Conservation (phyloP, 2,888 invertebrate species). For the Xylocampa areola region DNA sequence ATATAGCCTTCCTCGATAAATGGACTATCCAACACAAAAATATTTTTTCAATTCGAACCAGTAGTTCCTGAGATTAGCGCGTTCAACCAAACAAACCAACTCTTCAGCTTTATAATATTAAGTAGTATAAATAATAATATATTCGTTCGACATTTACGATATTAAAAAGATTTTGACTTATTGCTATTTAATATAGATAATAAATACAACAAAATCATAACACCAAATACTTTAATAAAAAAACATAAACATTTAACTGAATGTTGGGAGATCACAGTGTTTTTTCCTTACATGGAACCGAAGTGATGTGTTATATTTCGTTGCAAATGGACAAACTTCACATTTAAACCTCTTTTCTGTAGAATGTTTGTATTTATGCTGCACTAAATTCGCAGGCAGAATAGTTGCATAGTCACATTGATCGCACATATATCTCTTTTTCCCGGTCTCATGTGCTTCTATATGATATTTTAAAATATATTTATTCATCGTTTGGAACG, state of each 20-base stretch:
- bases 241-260: constrained; percentile 69
- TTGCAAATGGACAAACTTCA: constrained; percentile 84
- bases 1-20: too few species aligned
- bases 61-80: too few species aligned
- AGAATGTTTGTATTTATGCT: constrained; percentile 86
- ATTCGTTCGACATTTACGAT: too few species aligned
- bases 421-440: constrained; percentile 79
- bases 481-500: constrained; percentile 85
- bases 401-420: constrained; percentile 85
- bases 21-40: too few species aligned
- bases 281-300: constrained; percentile 86
- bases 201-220: constrained; percentile 61
- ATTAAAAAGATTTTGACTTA: too few species aligned
- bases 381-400: constrained; percentile 82
- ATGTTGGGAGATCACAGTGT: constrained; percentile 85
- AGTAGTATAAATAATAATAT: too few species aligned
- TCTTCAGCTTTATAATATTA: too few species aligned
- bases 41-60: too few species aligned
- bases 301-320: constrained; percentile 85
- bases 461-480: constrained; percentile 84
- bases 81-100: too few species aligned
- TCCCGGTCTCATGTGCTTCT: constrained; percentile 82
- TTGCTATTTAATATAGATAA: too few species aligned
- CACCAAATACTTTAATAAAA: constrained; percentile 72
- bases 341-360: constrained; percentile 84